Base-by-base conservation (phyloP, 2,888 invertebrate genomes). In the Papilio protenor region DNA sequence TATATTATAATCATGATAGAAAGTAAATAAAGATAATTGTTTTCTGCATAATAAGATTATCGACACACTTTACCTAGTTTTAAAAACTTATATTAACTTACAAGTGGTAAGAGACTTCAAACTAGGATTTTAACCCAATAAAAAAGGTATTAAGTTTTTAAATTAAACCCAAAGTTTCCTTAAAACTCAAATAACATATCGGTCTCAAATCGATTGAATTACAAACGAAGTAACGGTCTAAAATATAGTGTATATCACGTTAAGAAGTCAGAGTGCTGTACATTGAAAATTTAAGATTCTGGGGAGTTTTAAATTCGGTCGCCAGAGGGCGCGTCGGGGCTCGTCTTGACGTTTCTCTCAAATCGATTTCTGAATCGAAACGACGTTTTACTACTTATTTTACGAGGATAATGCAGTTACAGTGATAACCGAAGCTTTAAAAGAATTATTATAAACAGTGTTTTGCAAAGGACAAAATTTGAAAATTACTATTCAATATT, bases 321-420 rank as follows among this genome's bases (percentile, higher is more conserved):
- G 83, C 78, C 79, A 78, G 81, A 80, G 81, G 84, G 84, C 80
- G 81, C 82, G 83, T 81, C 83, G 86, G 87, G 85, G 10, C 83
- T 82, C 81, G 79, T 33, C 81, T 78, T 82, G 83, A 83, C 82
- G 83, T 81, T 73, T 77, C 80, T 79, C 52, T 77, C 52, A 87
- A 88, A 90, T 91, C 90, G 90, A 91, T 89, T 64, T 86, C 83
- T 84, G 84, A 87, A 89, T 82, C 87, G 88, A 87, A 87, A 84
- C 87, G 87, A 88, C 87, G 84, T 87, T 90, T 88, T 89, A 90
- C 89, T 87, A 83, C 90, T 86, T 87, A 86, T 89, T 91, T 91
- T 90, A 91, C 90, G 90, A 89, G 85, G 85, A 82, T 83, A 85
- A n/a, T 4, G 55, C 14, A 57, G 45, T 45, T 45, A 12, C n/a